phyloP scores from a whole-genome alignment of 2,797 vertebrate species.

The Semotilus atromaculatus region DNA sequence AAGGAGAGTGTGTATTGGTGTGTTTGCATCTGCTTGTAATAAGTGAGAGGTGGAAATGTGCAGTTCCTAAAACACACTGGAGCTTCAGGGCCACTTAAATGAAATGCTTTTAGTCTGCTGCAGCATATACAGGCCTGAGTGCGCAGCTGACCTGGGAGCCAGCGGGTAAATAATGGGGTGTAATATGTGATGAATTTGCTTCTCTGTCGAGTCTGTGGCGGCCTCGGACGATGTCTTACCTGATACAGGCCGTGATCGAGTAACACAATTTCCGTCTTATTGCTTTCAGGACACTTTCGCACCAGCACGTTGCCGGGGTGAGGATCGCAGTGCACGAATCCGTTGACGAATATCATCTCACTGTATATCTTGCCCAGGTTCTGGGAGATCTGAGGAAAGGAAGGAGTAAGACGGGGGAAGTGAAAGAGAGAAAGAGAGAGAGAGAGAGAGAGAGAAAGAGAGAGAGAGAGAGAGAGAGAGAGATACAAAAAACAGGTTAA shows the following conservation, averaged over 20 bases:
- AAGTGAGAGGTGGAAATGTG: slow-evolving; percentile 29
- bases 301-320: slow-evolving; percentile 96
- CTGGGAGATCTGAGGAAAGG: slow-evolving; percentile 84
- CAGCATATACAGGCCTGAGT: slow-evolving; percentile 51
- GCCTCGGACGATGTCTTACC: slow-evolving; percentile 56
- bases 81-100: slow-evolving; percentile 75
- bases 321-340: slow-evolving; percentile 97
- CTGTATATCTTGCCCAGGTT: slow-evolving; percentile 94
- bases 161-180: slow-evolving; percentile 72
- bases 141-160: slow-evolving; percentile 51
- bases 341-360: slow-evolving; percentile 97
- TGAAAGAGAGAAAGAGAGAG: neutral
- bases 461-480: neutral
- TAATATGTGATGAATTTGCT: slow-evolving; percentile 70
- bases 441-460: neutral
- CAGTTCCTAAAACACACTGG: slow-evolving; percentile 60
- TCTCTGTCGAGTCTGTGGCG: slow-evolving; percentile 30
- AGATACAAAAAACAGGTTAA: neutral
- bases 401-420: neutral
- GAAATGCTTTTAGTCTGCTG: slow-evolving; percentile 77
- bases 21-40: slow-evolving; percentile 59
- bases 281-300: slow-evolving; percentile 80
- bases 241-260: slow-evolving; percentile 96
- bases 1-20: neutral
- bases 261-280: slow-evolving; percentile 86